Conservation (phyloP, 1,140 invertebrate genomes). For the Brachionus asplanchnoidis region DNA sequence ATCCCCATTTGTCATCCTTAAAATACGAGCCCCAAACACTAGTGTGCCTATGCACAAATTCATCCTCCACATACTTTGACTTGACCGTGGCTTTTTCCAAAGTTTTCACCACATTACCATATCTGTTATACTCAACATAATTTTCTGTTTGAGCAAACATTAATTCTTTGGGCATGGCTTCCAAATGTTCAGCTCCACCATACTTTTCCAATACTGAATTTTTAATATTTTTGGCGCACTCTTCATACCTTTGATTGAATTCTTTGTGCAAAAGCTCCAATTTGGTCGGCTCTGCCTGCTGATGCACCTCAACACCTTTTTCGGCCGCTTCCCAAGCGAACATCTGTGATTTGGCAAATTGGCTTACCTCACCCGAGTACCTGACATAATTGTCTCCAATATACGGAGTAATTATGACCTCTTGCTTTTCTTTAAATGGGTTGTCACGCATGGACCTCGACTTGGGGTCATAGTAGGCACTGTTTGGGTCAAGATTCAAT, state of each 20-base stretch:
- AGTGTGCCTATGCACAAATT: constrained; percentile 83
- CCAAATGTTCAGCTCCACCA: constrained; percentile 83
- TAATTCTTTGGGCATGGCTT: constrained; percentile 65
- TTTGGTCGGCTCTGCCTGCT: constrained; percentile 94
- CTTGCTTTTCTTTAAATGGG: constrained; percentile 63
- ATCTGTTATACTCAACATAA: constrained; percentile 90
- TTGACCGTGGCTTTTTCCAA: constrained; percentile 77
- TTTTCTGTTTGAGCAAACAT: constrained; percentile 62
- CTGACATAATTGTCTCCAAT: constrained; percentile 92
- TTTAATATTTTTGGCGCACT: constrained; percentile 72
- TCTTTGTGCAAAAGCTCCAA: constrained; percentile 82
- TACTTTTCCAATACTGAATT: constrained; percentile 76
- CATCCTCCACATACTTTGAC: constrained; percentile 91
- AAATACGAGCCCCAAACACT: constrained; percentile 92
- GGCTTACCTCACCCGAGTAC: constrained; percentile 82
- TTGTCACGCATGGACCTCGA: constrained; percentile 97
- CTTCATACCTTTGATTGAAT: constrained; percentile 80
- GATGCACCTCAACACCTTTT: constrained; percentile 82
- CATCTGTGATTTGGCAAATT: constrained; percentile 81
- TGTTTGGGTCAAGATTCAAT: constrained; percentile 89
- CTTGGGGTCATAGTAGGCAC: constrained; percentile 98
- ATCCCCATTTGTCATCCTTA: constrained; percentile 86
- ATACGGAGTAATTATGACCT: constrained; percentile 60
- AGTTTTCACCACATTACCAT: constrained; percentile 78
- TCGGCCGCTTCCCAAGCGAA: constrained; percentile 97